These are phyloP conservation scores for Tetrax tetrax DNA, from an alignment of 2,113 vertebrate species.

Conservation along the genomic window DNA sequence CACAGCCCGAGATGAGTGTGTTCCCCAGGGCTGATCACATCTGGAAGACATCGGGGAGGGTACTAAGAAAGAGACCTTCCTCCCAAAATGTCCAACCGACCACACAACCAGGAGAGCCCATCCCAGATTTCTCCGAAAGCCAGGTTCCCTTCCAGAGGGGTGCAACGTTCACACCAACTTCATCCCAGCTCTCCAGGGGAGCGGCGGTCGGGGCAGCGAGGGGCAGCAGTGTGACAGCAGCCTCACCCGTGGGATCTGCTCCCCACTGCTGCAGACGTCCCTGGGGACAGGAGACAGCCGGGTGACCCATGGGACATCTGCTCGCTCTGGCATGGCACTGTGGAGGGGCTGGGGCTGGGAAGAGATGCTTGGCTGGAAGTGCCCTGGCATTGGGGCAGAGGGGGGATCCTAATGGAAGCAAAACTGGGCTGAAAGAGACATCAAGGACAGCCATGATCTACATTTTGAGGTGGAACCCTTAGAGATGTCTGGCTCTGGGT, in stretches of 20 bases:
- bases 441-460: not conserved
- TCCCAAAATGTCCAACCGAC: not conserved
- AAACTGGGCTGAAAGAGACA: not conserved
- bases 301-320: not conserved
- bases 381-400: not conserved
- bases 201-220: fast-evolving
- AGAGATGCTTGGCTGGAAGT: not conserved
- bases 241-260: not conserved
- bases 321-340: not conserved
- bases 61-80: not conserved
- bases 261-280: not conserved
- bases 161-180: not conserved
- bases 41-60: not conserved
- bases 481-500: not conserved
- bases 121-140: not conserved
- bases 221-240: not conserved
- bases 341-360: not conserved
- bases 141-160: not conserved
- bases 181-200: not conserved
- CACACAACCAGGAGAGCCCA: not conserved
- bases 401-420: not conserved
- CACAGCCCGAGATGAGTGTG: not conserved
- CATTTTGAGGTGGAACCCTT: not conserved
- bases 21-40: not conserved
- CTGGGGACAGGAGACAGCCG: not conserved